Conservation (phyloP, 64 coral and sea anemone genomes). For the Acropora tenuis region DNA sequence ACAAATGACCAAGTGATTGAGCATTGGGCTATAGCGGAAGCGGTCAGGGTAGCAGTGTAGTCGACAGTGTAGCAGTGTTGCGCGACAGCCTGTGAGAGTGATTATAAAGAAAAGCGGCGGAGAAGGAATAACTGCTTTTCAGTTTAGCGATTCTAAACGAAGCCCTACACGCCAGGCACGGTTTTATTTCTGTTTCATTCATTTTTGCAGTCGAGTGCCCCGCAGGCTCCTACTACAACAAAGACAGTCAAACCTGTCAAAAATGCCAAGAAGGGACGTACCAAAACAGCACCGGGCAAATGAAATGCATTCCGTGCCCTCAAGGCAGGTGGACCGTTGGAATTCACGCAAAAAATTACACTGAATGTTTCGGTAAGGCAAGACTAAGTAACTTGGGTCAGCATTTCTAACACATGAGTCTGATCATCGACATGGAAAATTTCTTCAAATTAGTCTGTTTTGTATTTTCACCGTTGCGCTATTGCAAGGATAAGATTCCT, state of each 20-base stretch:
- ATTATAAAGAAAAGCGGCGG: too few species aligned
- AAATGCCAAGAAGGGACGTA: constrained; percentile 64
- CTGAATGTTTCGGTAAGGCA: constrained; percentile 73
- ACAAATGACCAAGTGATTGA: too few species aligned
- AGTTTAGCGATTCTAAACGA: neutral
- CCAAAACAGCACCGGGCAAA: constrained; percentile 64
- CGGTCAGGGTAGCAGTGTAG: too few species aligned
- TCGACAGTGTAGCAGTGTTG: too few species aligned
- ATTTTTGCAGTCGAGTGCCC: constrained; percentile 68
- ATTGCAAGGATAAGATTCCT: too few species aligned
- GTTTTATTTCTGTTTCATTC: neutral
- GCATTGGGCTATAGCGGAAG: too few species aligned
- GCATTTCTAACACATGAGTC: too few species aligned
- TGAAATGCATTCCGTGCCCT: constrained; percentile 59
- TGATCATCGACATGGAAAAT: too few species aligned
- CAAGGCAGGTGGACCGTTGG: constrained; percentile 52
- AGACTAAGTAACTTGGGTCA: neutral
- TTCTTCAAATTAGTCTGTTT: too few species aligned
- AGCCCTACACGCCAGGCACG: neutral
- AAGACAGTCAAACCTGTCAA: constrained; percentile 54
- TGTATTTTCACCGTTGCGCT: too few species aligned
- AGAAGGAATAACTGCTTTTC: too few species aligned
- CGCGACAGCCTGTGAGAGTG: too few species aligned
- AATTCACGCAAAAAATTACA: constrained; percentile 31
- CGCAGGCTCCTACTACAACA: constrained; percentile 69